These are phyloP conservation scores for Rhizomys pruinosus DNA, from an alignment of 2,113 vertebrate species.

Conservation along the genomic window DNA sequence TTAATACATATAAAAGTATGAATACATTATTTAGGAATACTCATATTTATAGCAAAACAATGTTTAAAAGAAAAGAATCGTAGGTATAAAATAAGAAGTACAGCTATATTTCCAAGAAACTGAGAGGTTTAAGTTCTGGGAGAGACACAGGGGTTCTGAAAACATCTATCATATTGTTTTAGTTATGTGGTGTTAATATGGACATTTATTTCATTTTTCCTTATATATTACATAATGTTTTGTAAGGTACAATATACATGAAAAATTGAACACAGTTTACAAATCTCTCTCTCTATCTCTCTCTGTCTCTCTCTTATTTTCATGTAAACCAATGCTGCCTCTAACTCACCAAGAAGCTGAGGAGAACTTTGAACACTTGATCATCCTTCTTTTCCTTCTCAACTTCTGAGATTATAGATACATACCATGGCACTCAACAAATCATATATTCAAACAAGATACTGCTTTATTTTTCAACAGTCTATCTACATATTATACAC, in stretches of 20 bases:
- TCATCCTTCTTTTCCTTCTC: background rate
- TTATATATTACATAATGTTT: background rate
- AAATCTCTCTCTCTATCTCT: background rate
- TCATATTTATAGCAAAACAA: background rate
- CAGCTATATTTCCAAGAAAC: constrained; percentile 12
- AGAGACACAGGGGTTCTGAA: background rate
- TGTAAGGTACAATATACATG: background rate
- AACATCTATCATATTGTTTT: background rate
- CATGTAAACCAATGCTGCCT: too few relatives aligned
- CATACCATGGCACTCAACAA: background rate
- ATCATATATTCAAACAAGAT: background rate
- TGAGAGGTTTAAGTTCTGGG: background rate
- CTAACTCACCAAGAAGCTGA: background rate
- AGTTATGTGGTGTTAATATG: background rate
- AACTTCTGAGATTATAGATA: background rate
- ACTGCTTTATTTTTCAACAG: background rate
- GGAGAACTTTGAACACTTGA: background rate
- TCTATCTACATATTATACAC: background rate
- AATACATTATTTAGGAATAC: background rate
- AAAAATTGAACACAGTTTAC: background rate
- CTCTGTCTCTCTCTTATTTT: background rate
- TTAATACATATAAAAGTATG: constrained; percentile 16
- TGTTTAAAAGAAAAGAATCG: background rate
- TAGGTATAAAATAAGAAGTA: background rate
- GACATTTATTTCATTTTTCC: constrained; percentile 25